Evolutionary conservation across 2,113 vertebrate species (phyloP).

Genomic region (Trichechus manatus): DNA sequence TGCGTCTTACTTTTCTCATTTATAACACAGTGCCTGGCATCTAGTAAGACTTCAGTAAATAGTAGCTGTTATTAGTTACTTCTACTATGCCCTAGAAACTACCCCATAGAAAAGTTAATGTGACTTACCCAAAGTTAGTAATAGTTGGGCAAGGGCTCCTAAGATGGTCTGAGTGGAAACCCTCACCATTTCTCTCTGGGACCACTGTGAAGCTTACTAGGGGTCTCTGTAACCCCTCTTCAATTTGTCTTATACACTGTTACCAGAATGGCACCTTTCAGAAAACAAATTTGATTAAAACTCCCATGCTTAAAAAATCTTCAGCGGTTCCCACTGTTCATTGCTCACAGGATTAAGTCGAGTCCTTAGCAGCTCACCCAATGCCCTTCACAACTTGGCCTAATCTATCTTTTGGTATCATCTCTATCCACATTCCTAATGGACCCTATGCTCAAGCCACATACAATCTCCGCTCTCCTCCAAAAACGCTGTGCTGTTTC

Average conservation of each 20-base stretch:
- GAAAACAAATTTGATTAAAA: not conserved
- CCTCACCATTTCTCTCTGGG: not conserved
- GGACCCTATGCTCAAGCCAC: not conserved
- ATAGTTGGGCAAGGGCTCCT: not conserved
- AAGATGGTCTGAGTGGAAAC: not conserved
- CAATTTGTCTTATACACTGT: not conserved
- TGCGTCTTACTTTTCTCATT: not conserved
- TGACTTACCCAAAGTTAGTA: not conserved
- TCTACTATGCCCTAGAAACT: not conserved
- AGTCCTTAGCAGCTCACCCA: not conserved
- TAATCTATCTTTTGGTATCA: not conserved
- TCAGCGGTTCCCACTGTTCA: not conserved
- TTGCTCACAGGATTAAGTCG: not conserved
- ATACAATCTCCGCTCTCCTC: not conserved
- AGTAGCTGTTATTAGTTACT: not conserved
- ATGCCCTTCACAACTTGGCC: not conserved
- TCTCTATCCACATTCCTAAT: not conserved
- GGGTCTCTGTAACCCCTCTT: not conserved
- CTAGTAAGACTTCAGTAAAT: not conserved
- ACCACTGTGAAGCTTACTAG: not conserved
- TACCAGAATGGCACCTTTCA: not conserved
- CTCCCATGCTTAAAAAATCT: not conserved
- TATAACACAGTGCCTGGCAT: not conserved
- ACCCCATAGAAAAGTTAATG: too few species aligned
- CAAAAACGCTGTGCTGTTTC: not conserved